phyloP scores from a whole-genome alignment of 2,888 invertebrate genomes.

The Gibbula magus region DNA sequence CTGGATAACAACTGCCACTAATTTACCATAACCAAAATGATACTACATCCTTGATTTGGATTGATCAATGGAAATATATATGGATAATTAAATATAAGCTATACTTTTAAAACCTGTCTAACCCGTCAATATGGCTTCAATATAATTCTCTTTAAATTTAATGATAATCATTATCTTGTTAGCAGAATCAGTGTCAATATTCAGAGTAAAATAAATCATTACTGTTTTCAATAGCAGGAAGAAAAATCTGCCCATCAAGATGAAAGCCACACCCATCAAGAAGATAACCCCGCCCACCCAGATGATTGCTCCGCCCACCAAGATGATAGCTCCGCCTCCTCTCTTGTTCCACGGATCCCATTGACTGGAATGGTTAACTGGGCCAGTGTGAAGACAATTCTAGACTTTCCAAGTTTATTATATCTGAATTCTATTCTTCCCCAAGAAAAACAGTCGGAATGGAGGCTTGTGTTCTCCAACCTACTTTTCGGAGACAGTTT shows the following conservation, averaged over 20 bases:
- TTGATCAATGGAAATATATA: no score
- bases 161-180: not conserved
- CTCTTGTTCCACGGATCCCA: conserved; percentile 44
- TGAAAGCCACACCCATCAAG: no score
- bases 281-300: no score
- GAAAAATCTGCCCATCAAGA: not conserved
- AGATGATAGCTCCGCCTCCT: not conserved
- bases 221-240: not conserved
- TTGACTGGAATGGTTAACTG: conserved; percentile 56
- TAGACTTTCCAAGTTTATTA: conserved; percentile 64
- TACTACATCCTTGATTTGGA: no score
- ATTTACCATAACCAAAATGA: no score
- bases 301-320: not conserved
- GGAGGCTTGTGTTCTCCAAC: conserved; percentile 86
- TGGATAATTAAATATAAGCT: no score
- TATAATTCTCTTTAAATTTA: not conserved
- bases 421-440: conserved; percentile 86
- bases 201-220: no score
- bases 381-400: conserved; percentile 56
- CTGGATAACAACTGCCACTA: no score
- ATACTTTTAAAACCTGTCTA: no score
- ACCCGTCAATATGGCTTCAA: not conserved
- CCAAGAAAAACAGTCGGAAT: conserved; percentile 84
- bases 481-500: conserved; percentile 87
- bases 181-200: no score